Evolutionary conservation across 2,113 vertebrate genomes (phyloP), one percentile per base, ranked within the genome.

Genomic region (Megaleporinus macrocephalus): DNA sequence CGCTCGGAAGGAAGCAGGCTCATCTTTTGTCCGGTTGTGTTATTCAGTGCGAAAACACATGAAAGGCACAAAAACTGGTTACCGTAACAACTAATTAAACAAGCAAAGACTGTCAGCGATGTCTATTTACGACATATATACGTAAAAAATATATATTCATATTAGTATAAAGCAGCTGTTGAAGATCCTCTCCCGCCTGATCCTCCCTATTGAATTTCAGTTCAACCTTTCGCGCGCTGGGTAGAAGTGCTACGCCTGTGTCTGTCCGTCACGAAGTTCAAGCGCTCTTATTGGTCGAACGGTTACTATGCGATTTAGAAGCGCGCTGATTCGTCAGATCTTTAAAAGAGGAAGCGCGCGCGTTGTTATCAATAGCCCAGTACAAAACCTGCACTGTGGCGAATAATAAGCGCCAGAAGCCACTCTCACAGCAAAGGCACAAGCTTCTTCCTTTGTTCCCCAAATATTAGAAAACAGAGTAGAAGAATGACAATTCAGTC

Each of bases 141-240:
- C 9, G 18, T n/a, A n/a, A n/a, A n/a, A 20, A n/a, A 14, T 1
- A 6, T 10, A 1, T 20, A 5, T 3, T 61, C 13, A 24, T 61
- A 61, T 61, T n/a, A 2, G 24, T 26, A 26, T 5, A 61, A 15
- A 1, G 20, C 53, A 6, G 29, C 57, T 22, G 29, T 53, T 18
- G 41, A 73, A 18, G 1, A 1, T 13, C 81, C 16, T 47, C 92
- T 94, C 94, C 93, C 93, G 93, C 93, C 90, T 86, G 83, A 87
- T 90, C 82, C 73, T 7, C 2, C 26, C 22, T 66, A 79, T 27
- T 33, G 80, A 87, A 30, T 72, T 11, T 65, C 79, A 20, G 53
- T 92, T 95, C 89, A 84, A 94, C 73, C 61, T 89, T 94, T 94
- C 91, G 93, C 94, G 94, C 93, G 91, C 86, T 87, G 84, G 78